Conservation (phyloP, 2,113 vertebrate genomes). For the Stigmatopora argus region DNA sequence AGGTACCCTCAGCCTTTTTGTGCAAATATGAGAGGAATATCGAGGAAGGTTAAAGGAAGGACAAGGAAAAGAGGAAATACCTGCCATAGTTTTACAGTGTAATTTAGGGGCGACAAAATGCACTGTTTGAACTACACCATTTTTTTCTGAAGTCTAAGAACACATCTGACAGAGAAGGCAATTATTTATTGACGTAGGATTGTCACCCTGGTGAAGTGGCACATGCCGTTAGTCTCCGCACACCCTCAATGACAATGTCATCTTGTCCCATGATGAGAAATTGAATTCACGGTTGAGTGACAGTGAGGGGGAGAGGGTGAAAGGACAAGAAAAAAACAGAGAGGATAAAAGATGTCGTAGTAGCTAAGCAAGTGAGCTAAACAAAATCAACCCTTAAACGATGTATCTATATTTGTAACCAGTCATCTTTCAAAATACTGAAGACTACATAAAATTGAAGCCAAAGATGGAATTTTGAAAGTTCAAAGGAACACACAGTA, state of each 20-base stretch:
- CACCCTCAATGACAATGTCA: slow-evolving; percentile 47
- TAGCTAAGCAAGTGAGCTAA: background rate
- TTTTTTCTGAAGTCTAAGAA: slow-evolving; percentile 25
- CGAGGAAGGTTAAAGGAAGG: background rate
- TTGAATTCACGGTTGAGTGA: slow-evolving; percentile 52
- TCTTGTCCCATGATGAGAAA: slow-evolving; percentile 49
- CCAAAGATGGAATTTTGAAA: slow-evolving; percentile 21
- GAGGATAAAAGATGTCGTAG: slow-evolving; percentile 5
- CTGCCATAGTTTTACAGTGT: slow-evolving; percentile 16
- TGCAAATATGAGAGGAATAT: slow-evolving; percentile 5
- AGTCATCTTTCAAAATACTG: background rate
- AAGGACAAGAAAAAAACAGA: slow-evolving; percentile 12
- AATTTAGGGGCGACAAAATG: background rate
- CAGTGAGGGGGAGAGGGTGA: slow-evolving; percentile 34
- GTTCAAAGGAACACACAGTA: slow-evolving; percentile 43
- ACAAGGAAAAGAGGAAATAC: slow-evolving; percentile 5
- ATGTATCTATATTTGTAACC: background rate
- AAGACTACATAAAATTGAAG: background rate
- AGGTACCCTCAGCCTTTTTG: slow-evolving; percentile 39
- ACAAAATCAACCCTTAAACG: slow-evolving; percentile 10
- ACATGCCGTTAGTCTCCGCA: slow-evolving; percentile 44
- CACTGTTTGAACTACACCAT: slow-evolving; percentile 13
- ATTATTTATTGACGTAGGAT: slow-evolving; percentile 27
- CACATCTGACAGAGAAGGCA: slow-evolving; percentile 25
- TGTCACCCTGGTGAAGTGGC: slow-evolving; percentile 19